Evolutionary conservation across 92 coral and sea anemone genomes (phyloP), one percentile per base, ranked within the genome.

Genomic region (Epizoanthus ramosus): DNA sequence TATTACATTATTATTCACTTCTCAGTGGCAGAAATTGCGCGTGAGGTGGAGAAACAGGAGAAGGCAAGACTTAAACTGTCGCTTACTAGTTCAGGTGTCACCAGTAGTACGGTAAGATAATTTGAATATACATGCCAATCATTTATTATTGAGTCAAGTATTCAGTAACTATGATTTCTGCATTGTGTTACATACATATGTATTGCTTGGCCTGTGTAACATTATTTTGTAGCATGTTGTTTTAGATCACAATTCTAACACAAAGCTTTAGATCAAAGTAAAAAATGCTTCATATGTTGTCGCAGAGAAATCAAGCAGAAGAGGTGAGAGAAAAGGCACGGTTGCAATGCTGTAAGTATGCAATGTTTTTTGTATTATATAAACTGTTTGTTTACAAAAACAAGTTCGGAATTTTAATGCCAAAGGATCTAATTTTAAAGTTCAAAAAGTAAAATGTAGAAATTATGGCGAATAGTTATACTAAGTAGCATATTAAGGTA

Each of bases 41-140:
- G 73, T 63, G 87, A 94, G 57, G 92, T 96, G 43, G 99, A 94
- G 83, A 92, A 84, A 58, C 85, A 86, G 61, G 99, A 95, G 73
- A 87, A 80, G 67, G 86, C 79, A 5, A 87, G 84, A 33, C 74
- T 65, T 14, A 94, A 84, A 63, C 87, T 71, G 3, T 61, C 79
- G 6, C 81, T 57, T 19, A 74, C 94, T 23, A 59, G 80, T 19
- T 69, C 89, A 43, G 69, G 45, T 28, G 50, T 65, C 6, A 85
- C 77, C 79, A 56, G 84, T 18, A 81, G 90, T 7, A 50, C 87
- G 54, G 87, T 92, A 89, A 71, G 95, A 33, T 58, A 5, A 37
- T 18, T 28, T 33, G 18, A 68, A 25, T 31, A 3, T 16, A n/a
- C n/a, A n/a, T n/a, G n/a, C n/a, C n/a, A n/a, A 28, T 28, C 31